Percentiles rank a stretch among this genome's conserved stretches.
phyloP scores from a whole-genome alignment of 2,888 invertebrate species.

The Nasonovia ribisnigri region DNA sequence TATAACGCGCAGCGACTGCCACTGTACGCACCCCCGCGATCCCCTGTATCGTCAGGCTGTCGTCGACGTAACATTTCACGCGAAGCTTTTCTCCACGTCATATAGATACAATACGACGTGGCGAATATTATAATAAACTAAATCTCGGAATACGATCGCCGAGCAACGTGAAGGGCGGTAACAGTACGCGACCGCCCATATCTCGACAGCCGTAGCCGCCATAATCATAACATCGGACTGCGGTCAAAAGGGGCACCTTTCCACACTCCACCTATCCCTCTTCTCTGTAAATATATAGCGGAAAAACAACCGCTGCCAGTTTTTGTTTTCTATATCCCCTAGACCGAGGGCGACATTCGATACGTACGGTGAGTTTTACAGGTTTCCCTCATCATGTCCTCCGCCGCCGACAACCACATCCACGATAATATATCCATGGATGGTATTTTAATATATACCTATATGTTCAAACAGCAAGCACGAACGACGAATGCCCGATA shows the following conservation, averaged over 20 bases:
- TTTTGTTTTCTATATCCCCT: neutral
- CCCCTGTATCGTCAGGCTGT: neutral
- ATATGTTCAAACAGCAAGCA: neutral
- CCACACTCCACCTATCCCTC: neutral
- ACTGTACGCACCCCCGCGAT: neutral
- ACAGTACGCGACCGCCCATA: constrained; percentile 38
- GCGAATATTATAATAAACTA: neutral
- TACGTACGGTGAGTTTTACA: neutral
- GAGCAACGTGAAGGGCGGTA: neutral
- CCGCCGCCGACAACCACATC: neutral
- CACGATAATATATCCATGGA: neutral
- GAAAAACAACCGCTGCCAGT: neutral
- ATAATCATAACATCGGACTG: neutral
- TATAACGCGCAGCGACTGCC: neutral
- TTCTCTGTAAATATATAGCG: neutral
- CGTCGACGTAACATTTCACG: neutral
- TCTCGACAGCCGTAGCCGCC: neutral
- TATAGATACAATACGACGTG: neutral
- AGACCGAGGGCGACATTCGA: neutral
- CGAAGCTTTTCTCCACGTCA: neutral
- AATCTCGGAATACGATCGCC: neutral
- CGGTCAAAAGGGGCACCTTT: neutral
- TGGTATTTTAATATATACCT: neutral
- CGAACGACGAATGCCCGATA: neutral
- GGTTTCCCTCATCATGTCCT: neutral